Evolutionary conservation across 1,140 invertebrate species (phyloP).

Genomic region (Watersipora subatra): DNA sequence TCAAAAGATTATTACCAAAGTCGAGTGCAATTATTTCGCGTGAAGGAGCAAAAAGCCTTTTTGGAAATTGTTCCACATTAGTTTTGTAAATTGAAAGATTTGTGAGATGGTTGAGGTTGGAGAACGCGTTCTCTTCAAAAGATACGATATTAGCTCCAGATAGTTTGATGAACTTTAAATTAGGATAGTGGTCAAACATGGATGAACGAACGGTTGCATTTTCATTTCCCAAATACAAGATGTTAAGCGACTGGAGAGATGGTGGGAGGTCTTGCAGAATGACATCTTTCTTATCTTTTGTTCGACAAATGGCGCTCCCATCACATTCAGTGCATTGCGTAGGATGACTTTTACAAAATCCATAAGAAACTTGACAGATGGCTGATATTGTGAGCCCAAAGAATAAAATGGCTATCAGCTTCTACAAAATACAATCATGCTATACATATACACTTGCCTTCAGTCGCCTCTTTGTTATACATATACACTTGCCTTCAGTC

Average conservation of each 20-base stretch:
- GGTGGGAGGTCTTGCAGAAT: not conserved
- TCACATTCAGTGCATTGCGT: not conserved
- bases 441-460: no score
- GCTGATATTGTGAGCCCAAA: no score
- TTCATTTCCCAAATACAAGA: not conserved
- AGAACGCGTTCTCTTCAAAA: not conserved
- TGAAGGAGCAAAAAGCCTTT: not conserved
- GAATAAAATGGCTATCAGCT: no score
- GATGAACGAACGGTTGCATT: not conserved
- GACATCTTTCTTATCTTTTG: not conserved
- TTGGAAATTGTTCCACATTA: not conserved
- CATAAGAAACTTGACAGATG: no score
- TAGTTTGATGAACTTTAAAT: not conserved
- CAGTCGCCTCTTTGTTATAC: no score
- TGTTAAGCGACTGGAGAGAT: not conserved
- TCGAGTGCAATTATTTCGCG: not conserved
- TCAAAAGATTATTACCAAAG: not conserved
- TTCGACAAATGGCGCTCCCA: not conserved
- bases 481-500: no score
- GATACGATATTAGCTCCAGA: not conserved
- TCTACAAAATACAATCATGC: no score
- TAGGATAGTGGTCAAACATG: not conserved
- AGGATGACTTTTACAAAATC: no score
- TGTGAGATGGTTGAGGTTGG: not conserved
- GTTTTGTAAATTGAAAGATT: not conserved